Base-by-base conservation (phyloP, 1,140 invertebrate species). In the Drosophila athabasca region DNA sequence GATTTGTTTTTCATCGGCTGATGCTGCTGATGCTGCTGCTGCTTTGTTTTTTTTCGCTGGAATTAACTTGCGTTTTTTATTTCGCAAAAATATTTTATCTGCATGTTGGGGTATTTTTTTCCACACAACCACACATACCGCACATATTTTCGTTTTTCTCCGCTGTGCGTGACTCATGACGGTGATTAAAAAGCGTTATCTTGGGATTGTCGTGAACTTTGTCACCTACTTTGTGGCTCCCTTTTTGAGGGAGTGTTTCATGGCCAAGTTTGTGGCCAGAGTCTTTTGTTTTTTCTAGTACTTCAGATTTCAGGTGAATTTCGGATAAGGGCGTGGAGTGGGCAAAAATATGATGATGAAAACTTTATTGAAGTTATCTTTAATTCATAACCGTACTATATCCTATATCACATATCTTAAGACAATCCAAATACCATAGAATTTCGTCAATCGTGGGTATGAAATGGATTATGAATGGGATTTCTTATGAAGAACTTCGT, bases 201-300 rank as follows among this genome's bases (percentile, higher is more conserved):
- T 68, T 68, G 66, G 19, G 51, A 68, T 58, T 69, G 64, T 69
- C 64, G 57, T 69, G 64, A 69, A 69, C 50, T 74, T 74, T 75
- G 57, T 61, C 75, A 62, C 46, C 53, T 26, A 24, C 39, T 45
- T 58, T 8, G 22, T 49, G 55, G 43, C 41, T 39, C 35, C 35
- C 35, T 19, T 13, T 13, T 5, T 29, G 17, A 62, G 55, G 48
- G 48, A 62, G 41, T 60, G 22, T 71, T 71, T 81, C 61, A 64
- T 29, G 67, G 57, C 39, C 61, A 79, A 78, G 82, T 88, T 83
- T 67, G 88, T 78, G 81, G 67, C 71, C 75, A 75, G 76, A 90
- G 82, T 87, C 79, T 87, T 87, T 90, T 72, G 69, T 64, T 67
- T 61, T 19, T 19, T 19, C 1, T 19, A 1, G 49, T 41, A 45